Conservation (phyloP, 2,113 vertebrate genomes). For the Arvicanthis niloticus region DNA sequence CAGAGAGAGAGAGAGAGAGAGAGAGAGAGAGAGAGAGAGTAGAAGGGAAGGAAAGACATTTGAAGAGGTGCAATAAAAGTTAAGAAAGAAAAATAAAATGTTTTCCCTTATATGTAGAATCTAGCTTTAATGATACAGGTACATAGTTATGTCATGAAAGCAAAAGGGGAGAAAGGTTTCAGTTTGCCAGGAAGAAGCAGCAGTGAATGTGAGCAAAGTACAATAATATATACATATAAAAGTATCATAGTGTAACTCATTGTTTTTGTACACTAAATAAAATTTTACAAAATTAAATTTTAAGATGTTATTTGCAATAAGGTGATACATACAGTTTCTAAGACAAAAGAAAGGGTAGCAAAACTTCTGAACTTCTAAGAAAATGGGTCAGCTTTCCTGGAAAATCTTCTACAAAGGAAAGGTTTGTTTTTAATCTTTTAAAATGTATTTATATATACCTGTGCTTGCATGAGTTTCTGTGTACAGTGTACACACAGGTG, state of each 20-base stretch:
- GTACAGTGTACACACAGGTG: no score
- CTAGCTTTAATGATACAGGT: background rate
- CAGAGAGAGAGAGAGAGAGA: no score
- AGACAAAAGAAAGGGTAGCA: constrained; percentile 31
- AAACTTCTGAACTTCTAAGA: background rate
- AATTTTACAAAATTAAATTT: background rate
- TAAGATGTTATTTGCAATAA: constrained; percentile 17
- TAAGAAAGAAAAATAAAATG: no score
- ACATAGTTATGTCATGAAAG: background rate
- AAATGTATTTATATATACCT: background rate
- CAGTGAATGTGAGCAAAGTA: background rate
- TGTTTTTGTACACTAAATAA: background rate
- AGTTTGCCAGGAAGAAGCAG: background rate
- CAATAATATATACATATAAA: background rate
- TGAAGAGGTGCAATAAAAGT: no score
- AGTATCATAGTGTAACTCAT: background rate
- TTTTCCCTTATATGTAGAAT: background rate
- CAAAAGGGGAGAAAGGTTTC: background rate
- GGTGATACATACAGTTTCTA: background rate
- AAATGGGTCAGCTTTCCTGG: background rate
- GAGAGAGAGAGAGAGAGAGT: no score
- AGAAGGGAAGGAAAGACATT: background rate
- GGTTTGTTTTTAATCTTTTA: background rate
- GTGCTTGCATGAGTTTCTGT: background rate
- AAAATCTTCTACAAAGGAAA: constrained; percentile 44